Evolutionary conservation across 2,113 vertebrate species (phyloP).

Genomic region (Thinocorus orbignyianus): DNA sequence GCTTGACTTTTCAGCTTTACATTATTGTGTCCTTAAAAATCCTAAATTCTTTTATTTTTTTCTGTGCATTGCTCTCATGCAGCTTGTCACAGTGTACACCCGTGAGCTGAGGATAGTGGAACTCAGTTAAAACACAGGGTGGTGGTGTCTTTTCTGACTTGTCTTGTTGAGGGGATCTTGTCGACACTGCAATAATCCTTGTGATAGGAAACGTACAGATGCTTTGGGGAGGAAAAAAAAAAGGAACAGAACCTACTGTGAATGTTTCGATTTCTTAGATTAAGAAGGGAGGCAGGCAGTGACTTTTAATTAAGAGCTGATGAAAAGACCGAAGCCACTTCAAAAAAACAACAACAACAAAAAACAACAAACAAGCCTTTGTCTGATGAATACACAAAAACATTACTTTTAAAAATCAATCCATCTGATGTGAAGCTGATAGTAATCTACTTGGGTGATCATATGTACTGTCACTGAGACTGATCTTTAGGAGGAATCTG

Average conservation of each 20-base stretch:
- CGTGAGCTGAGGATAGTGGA: background rate
- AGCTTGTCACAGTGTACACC: rapidly evolving
- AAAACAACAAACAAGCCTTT: background rate
- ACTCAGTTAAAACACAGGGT: background rate
- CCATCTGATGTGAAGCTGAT: background rate
- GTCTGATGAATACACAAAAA: background rate
- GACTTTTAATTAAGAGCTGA: slow-evolving; percentile 9
- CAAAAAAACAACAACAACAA: background rate
- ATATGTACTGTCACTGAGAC: background rate
- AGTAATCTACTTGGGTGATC: background rate
- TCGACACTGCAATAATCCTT: background rate
- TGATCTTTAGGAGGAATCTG: background rate
- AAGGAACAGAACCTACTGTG: background rate
- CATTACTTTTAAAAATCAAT: background rate
- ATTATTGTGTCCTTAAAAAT: background rate
- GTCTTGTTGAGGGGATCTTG: background rate
- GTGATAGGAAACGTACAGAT: background rate
- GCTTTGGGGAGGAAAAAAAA: background rate
- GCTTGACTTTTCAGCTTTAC: background rate
- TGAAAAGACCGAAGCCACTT: background rate
- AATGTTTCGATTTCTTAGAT: background rate
- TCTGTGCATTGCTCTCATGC: background rate
- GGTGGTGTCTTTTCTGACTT: background rate
- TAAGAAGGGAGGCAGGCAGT: background rate
- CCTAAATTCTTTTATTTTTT: background rate